Evolutionary conservation across 1,140 invertebrate species (phyloP).

Genomic region (Drosophila sp.): DNA sequence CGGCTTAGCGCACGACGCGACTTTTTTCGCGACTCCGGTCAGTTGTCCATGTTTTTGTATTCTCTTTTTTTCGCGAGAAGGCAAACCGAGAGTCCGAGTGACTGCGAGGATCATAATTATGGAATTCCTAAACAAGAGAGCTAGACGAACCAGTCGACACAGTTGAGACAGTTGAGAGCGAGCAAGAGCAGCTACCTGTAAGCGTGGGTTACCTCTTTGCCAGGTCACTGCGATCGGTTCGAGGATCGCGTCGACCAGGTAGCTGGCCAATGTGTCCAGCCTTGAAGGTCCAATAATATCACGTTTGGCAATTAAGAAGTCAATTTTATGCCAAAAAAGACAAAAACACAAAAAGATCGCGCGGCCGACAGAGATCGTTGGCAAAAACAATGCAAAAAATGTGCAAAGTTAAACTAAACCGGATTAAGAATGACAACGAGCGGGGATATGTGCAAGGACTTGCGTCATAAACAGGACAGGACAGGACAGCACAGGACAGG

Average conservation of each 20-base stretch:
- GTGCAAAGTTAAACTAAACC: conserved; percentile 76
- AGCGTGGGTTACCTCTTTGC: conserved; percentile 67
- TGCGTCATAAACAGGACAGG: conserved; percentile 55
- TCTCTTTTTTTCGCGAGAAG: conserved; percentile 70
- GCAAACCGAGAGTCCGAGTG: conserved; percentile 37
- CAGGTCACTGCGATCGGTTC: conserved; percentile 17
- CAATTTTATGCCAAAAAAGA: conserved; percentile 70
- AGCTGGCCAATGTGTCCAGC: conserved; percentile 25
- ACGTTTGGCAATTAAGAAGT: conserved; percentile 75
- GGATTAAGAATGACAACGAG: conserved; percentile 64
- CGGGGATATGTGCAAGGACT: conserved; percentile 34
- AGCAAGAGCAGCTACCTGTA: conserved; percentile 60
- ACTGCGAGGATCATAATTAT: conserved; percentile 76
- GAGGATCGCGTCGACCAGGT: conserved; percentile 1
- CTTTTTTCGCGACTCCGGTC: conserved; percentile 70
- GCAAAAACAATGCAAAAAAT: conserved; percentile 77
- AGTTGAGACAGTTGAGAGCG: background rate
- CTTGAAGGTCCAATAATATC: conserved; percentile 40
- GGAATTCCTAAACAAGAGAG: conserved; percentile 77
- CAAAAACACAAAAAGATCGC: conserved; percentile 62
- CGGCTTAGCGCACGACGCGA: conserved; percentile 76
- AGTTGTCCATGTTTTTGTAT: conserved; percentile 48
- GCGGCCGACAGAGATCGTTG: conserved; percentile 12
- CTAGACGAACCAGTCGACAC: background rate
- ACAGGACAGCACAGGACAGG: conserved; percentile 1